These are phyloP conservation scores for Elysia crispata DNA, from an alignment of 2,888 invertebrate genomes.

Conservation along the genomic window DNA sequence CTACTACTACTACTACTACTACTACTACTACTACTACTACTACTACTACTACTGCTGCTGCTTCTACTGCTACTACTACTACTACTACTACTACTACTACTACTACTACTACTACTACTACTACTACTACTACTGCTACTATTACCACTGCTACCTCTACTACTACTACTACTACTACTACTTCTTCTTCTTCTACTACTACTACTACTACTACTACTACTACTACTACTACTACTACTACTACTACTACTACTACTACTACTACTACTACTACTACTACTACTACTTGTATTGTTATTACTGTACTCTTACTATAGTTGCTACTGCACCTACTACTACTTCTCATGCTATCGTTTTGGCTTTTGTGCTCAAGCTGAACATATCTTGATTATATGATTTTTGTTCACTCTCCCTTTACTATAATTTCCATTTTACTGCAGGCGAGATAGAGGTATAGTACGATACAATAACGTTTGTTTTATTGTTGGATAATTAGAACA, in stretches of 20 bases:
- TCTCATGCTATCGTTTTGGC: too few relatives aligned
- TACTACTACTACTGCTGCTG: not conserved
- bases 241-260: constrained; percentile 21
- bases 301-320: not conserved
- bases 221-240: constrained; percentile 26
- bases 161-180: not conserved
- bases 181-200: not conserved
- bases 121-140: not conserved
- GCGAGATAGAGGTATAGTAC: too few relatives aligned
- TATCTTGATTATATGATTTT: too few relatives aligned
- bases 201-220: constrained; percentile 19
- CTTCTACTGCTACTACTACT: too few relatives aligned
- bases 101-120: not conserved
- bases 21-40: constrained; percentile 16
- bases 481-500: too few relatives aligned
- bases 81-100: not conserved
- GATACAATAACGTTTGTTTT: too few relatives aligned
- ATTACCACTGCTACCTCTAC: constrained; percentile 4
- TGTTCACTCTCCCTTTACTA: too few relatives aligned
- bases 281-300: too few relatives aligned
- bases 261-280: constrained; percentile 17
- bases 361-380: too few relatives aligned
- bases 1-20: not conserved
- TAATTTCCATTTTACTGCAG: too few relatives aligned
- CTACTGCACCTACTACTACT: not conserved